Evolutionary conservation across 2,888 invertebrate species (phyloP).

Genomic region (Dysmachus trigonus): DNA sequence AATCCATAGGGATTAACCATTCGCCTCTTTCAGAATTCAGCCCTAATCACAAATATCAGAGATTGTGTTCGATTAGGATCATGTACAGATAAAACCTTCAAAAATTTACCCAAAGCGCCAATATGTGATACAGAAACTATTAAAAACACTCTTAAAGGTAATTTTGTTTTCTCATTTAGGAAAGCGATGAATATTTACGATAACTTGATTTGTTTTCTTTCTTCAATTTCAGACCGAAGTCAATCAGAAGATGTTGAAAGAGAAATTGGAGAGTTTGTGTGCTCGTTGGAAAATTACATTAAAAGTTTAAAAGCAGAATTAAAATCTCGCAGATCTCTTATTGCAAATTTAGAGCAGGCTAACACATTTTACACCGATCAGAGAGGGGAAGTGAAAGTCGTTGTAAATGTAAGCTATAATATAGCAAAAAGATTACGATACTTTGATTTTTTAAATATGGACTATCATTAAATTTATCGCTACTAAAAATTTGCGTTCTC

Average conservation of each 20-base stretch:
- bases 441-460: neutral
- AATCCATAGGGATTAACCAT: neutral
- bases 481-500: no score
- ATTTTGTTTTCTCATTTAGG: constrained; percentile 17
- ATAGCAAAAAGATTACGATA: neutral
- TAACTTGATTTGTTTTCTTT: neutral
- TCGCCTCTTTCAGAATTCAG: constrained; percentile 69
- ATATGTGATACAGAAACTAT: constrained; percentile 81
- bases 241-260: constrained; percentile 88
- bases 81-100: constrained; percentile 76
- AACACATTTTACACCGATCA: constrained; percentile 90
- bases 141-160: constrained; percentile 83
- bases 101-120: constrained; percentile 64
- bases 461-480: neutral
- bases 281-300: constrained; percentile 82
- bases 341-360: constrained; percentile 81
- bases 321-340: constrained; percentile 78
- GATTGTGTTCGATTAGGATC: constrained; percentile 77
- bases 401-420: constrained; percentile 84
- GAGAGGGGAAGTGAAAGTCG: constrained; percentile 93
- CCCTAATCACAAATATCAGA: constrained; percentile 78
- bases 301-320: constrained; percentile 84
- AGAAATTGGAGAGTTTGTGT: constrained; percentile 84
- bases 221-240: constrained; percentile 73
- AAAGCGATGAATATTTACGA: constrained; percentile 1